phyloP scores from a whole-genome alignment of 2,113 vertebrate genomes.

The Connochaetes taurinus region DNA sequence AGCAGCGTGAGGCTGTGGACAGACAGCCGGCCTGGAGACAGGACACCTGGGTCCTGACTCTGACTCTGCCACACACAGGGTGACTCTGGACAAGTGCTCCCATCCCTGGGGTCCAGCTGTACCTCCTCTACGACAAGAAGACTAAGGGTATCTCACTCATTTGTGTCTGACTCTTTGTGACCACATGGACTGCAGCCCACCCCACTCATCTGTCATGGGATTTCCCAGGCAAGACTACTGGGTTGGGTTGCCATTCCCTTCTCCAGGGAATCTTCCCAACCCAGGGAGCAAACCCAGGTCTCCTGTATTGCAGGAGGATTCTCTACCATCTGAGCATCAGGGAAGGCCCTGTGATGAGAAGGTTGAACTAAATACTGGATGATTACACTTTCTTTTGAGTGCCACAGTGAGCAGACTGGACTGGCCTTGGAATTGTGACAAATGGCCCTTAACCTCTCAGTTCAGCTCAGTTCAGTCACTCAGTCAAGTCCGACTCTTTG shows the following conservation, averaged over 20 bases:
- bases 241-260: too few species aligned
- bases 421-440: not conserved
- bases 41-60: not conserved
- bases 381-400: not conserved
- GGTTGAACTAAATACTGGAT: not conserved
- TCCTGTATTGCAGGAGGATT: not conserved
- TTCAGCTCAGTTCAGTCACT: too few species aligned
- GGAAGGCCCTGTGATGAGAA: not conserved
- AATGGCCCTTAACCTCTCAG: not conserved
- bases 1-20: too few species aligned
- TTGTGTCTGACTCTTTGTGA: too few species aligned
- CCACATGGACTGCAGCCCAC: too few species aligned
- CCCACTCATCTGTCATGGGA: too few species aligned
- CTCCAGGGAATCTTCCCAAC: too few species aligned
- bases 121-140: not conserved
- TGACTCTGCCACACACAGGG: not conserved
- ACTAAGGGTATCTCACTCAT: too few species aligned
- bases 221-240: too few species aligned
- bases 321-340: not conserved
- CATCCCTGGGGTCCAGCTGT: not conserved
- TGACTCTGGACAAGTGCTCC: not conserved
- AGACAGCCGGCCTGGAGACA: not conserved
- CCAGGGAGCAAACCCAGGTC: too few species aligned
- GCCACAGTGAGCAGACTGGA: not conserved
- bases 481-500: too few species aligned